Evolutionary conservation across 2,113 vertebrate genomes (phyloP), one percentile per base, ranked within the genome.

Genomic region (Gobius niger): DNA sequence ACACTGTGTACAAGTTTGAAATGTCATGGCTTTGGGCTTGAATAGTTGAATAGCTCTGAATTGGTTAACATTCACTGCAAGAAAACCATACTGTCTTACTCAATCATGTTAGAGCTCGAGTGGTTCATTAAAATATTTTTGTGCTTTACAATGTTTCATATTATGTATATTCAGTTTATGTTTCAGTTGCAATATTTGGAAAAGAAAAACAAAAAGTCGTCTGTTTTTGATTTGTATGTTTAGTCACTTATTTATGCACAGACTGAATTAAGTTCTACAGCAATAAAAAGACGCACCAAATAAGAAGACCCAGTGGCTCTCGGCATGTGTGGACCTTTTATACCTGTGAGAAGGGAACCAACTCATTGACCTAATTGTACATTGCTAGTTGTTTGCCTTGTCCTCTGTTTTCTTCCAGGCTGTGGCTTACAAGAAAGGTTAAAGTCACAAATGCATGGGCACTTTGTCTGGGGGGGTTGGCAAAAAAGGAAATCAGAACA

Each of bases 401-500:
- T 83, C 90, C 91, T 93, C 88, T 92, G 92, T 83, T 83, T 86
- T 78, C 90, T 85, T 89, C 86, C 89, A 91, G 96, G 96, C 96
- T 98, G 96, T 93, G 92, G 92, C 95, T 94, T 97, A 98, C 95
- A 98, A 97, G 96, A 97, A 98, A 99, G 96, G 97, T 95, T 94
- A 95, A 97, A 96, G 97, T 95, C 96, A 95, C 94, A 96, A 95
- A 99, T 98, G 96, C 96, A 98, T 96, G 95, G 95, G 95, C 93
- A 93, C 94, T 94, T 95, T 96, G 95, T 95, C 95, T 93, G 85
- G 92, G 92, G 92, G 96, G 94, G 85, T 91, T 90, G 73, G 85
- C 87, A 91, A 92, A 93, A 91, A 91, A 90, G 89, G 88, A 94
- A 92, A 89, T 90, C 78, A 74, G 75, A 88, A 87, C 75, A 91